Evolutionary conservation across 2,888 invertebrate genomes (phyloP), one percentile per base, ranked within the genome.

Genomic region (Tillus elongatus): DNA sequence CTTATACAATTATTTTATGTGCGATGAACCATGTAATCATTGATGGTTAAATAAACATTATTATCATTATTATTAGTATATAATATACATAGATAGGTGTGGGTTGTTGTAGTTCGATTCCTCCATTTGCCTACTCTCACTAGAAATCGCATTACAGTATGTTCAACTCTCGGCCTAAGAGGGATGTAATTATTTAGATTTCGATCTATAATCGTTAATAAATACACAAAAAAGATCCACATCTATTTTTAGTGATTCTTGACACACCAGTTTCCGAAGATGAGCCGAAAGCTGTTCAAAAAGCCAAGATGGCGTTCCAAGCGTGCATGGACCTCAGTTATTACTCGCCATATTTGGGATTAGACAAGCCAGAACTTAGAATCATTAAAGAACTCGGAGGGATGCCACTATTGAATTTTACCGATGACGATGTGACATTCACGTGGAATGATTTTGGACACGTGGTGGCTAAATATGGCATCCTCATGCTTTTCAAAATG

Each of bases 281-380:
- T 3, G 65, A 65, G 30, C 58, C 63, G 0, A 36, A 44, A 27
- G 54, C 64, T 4, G 37, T 66, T 3, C 57, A 57, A 45, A 66
- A 64, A 46, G 61, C 61, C 0, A 60, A 60, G 45, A 44, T 53
- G 2, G 61, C 64, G 3, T 68, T 62, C 39, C 36, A 49, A 12
- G 51, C 61, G 1, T 67, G 68, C 42, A 36, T 56, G 1, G 47
- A 61, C 39, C 30, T 47, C 11, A 42, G 50, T 2, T 54, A 57
- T 16, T 41, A 12, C 4, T 6, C 49, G 13, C 57, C 59, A 19
- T n/a, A n/a, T n/a, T n/a, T n/a, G n/a, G 14, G 40, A 6, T 36
- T 60, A 15, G 44, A 43, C 3, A 37, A 57, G 26, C 63, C 66
- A 0, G 57, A 66, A 46, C 13, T 55, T 4, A 36, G 46, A 8